phyloP scores from a whole-genome alignment of 2,888 invertebrate genomes.

The Agonopterix heracliana region DNA sequence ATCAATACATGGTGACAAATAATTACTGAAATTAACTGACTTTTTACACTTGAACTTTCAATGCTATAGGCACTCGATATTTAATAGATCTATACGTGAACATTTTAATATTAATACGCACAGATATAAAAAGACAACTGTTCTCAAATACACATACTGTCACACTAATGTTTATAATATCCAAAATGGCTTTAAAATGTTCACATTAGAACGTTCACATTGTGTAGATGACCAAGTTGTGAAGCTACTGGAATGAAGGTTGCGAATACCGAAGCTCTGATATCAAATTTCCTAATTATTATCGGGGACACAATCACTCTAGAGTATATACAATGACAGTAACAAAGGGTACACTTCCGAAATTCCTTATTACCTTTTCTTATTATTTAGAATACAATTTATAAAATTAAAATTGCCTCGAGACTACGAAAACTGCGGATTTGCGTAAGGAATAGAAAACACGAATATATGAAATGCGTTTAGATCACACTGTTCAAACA shows the following conservation, averaged over 20 bases:
- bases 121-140: slow-evolving; percentile 66
- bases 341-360: slow-evolving; percentile 50
- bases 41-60: slow-evolving; percentile 73
- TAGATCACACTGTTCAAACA: slow-evolving; percentile 35
- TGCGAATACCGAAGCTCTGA: slow-evolving; percentile 52
- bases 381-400: slow-evolving; percentile 7
- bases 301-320: slow-evolving; percentile 63
- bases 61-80: slow-evolving; percentile 75
- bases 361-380: slow-evolving; percentile 42
- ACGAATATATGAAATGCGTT: slow-evolving; percentile 15
- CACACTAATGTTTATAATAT: slow-evolving; percentile 64
- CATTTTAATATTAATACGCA: slow-evolving; percentile 67
- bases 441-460: slow-evolving; percentile 21
- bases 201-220: slow-evolving; percentile 62
- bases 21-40: slow-evolving; percentile 72
- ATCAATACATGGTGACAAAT: slow-evolving; percentile 76
- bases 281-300: slow-evolving; percentile 49
- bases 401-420: slow-evolving; percentile 15
- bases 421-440: slow-evolving; percentile 15
- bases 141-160: slow-evolving; percentile 62
- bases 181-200: slow-evolving; percentile 66
- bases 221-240: slow-evolving; percentile 52
- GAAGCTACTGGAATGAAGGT: slow-evolving; percentile 65
- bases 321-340: slow-evolving; percentile 64
- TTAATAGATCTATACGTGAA: slow-evolving; percentile 72